Conservation (phyloP, 2,888 invertebrate species). For the Pseudococcus jackbeardsleyi region DNA sequence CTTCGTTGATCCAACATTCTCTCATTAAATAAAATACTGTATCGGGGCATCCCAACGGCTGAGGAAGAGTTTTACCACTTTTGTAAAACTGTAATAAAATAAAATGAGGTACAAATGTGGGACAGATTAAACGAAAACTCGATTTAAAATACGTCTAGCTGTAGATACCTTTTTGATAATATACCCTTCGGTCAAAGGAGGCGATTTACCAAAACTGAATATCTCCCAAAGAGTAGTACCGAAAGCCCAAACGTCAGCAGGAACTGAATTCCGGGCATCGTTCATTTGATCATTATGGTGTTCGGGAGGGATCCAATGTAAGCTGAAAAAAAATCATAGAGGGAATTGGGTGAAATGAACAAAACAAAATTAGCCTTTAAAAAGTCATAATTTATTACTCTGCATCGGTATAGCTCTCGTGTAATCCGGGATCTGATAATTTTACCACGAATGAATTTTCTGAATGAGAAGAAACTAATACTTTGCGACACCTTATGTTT, state of each 20-base stretch:
- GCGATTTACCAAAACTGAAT: slow-evolving; percentile 80
- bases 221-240: slow-evolving; percentile 95
- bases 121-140: background rate
- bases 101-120: background rate
- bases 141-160: background rate
- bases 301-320: slow-evolving; percentile 93
- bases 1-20: slow-evolving; percentile 85
- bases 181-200: slow-evolving; percentile 68
- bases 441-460: slow-evolving; percentile 81
- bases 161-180: slow-evolving; percentile 70
- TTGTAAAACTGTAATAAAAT: slow-evolving; percentile 74
- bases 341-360: background rate
- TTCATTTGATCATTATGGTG: slow-evolving; percentile 80
- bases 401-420: slow-evolving; percentile 74
- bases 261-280: slow-evolving; percentile 77
- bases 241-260: slow-evolving; percentile 91
- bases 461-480: slow-evolving; percentile 83
- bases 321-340: slow-evolving; percentile 72
- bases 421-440: slow-evolving; percentile 86
- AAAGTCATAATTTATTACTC: slow-evolving; percentile 75
- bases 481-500: slow-evolving; percentile 84
- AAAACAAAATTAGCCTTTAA: background rate
- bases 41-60: slow-evolving; percentile 79
- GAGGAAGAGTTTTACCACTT: slow-evolving; percentile 78
- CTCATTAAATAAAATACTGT: slow-evolving; percentile 83